phyloP scores from a whole-genome alignment of 2,888 invertebrate genomes.

The Conops quadrifasciatus region DNA sequence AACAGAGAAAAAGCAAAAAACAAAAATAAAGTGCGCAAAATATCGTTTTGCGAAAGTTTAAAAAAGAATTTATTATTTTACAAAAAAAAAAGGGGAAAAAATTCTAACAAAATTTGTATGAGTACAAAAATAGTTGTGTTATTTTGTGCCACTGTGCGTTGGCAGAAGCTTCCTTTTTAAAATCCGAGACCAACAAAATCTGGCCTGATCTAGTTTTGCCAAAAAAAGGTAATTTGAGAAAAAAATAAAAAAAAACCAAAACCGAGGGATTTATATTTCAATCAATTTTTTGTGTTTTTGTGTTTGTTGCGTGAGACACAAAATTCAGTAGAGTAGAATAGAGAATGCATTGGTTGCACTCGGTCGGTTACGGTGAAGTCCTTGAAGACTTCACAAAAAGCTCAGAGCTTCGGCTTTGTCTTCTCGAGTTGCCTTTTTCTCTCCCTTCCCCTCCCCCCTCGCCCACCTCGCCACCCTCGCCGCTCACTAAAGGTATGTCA shows the following conservation, averaged over 20 bases:
- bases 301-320: conserved; percentile 1
- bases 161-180: no score
- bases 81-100: neutral
- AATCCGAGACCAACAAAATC: neutral
- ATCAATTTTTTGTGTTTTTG: no score
- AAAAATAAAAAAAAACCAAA: no score
- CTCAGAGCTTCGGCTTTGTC: no score
- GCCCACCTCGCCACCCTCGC: neutral
- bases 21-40: neutral
- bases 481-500: neutral
- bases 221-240: no score
- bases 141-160: neutral
- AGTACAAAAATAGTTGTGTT: neutral
- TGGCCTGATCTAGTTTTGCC: neutral
- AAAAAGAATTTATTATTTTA: neutral
- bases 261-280: no score
- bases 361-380: conserved; percentile 16
- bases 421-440: neutral
- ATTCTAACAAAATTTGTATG: neutral
- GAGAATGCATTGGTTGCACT: conserved; percentile 20
- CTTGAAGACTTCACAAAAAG: no score
- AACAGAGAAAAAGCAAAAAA: neutral
- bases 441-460: neutral
- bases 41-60: neutral
- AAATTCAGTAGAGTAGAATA: conserved; percentile 35